Percentiles rank a stretch among this genome's conserved stretches.
Conservation (phyloP, 2,888 invertebrate species). For the Therioaphis trifolii region DNA sequence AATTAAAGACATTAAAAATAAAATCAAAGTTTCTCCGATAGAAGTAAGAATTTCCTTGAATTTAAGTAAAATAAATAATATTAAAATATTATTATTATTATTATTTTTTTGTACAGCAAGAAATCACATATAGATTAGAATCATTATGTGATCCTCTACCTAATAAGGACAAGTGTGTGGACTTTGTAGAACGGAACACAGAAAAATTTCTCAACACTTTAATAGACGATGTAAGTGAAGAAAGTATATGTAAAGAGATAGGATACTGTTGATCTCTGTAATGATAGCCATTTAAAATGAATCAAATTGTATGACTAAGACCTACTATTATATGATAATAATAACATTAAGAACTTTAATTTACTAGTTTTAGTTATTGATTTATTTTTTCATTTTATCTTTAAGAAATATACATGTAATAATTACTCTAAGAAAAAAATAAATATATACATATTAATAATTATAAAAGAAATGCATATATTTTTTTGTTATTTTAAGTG, state of each 20-base stretch:
- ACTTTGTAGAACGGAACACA: constrained; percentile 9
- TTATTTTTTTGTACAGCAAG: not conserved
- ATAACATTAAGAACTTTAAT: constrained; percentile 26
- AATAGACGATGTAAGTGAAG: constrained; percentile 23
- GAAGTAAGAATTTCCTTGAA: constrained; percentile 23
- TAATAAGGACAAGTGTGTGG: constrained; percentile 7
- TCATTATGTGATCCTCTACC: constrained; percentile 36
- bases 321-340: not conserved
- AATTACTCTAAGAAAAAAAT: constrained; percentile 2
- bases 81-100: not conserved
- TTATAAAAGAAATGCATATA: constrained; percentile 57
- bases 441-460: constrained; percentile 17
- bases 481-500: constrained; percentile 5
- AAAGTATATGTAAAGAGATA: constrained; percentile 32
- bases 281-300: not conserved
- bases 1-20: constrained; percentile 18
- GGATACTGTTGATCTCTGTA: constrained; percentile 37
- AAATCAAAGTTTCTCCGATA: constrained; percentile 31
- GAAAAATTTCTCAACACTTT: constrained; percentile 24
- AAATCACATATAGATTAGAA: constrained; percentile 31
- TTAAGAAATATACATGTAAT: not conserved
- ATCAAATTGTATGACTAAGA: not conserved
- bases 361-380: not conserved
- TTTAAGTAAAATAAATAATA: not conserved
- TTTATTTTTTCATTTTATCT: not conserved